Evolutionary conservation across 2,888 invertebrate species (phyloP).

Genomic region (Serripes groenlandicus): DNA sequence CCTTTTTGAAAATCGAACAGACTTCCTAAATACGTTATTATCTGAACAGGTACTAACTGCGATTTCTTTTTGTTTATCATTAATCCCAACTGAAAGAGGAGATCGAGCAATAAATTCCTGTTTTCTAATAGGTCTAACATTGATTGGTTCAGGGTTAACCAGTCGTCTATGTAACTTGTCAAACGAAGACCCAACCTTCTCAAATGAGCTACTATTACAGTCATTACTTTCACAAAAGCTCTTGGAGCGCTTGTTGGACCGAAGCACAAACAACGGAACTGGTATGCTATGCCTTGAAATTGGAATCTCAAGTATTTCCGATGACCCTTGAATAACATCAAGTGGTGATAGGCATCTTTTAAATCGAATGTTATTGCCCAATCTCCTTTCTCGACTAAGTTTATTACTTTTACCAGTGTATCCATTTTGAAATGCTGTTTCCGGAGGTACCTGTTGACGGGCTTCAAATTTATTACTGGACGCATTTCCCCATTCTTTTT

Average conservation of each 20-base stretch:
- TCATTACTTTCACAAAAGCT: conserved; percentile 51
- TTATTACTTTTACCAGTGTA: conserved; percentile 35
- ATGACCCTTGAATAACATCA: conserved; percentile 38
- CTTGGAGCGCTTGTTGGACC: conserved; percentile 47
- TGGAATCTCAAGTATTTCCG: conserved; percentile 46
- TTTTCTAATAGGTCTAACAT: conserved; percentile 28
- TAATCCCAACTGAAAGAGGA: conserved; percentile 38
- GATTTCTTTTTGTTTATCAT: conserved; percentile 56
- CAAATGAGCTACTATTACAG: conserved; percentile 45
- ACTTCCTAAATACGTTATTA: conserved; percentile 18
- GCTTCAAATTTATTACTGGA: conserved; percentile 58
- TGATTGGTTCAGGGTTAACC: conserved; percentile 35
- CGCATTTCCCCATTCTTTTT: conserved; percentile 49
- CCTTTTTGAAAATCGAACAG: conserved; percentile 6
- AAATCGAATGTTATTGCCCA: conserved; percentile 50
- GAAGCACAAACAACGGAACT: conserved; percentile 46
- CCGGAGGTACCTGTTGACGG: conserved; percentile 59
- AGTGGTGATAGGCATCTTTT: conserved; percentile 49
- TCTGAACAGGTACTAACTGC: conserved; percentile 26
- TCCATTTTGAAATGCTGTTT: conserved; percentile 65
- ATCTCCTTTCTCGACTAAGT: conserved; percentile 47
- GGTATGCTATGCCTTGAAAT: conserved; percentile 36
- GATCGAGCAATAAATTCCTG: conserved; percentile 18
- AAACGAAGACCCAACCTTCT: conserved; percentile 32
- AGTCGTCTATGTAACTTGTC: conserved; percentile 49